Conservation (phyloP, 2,888 invertebrate genomes). For the Acronicta leporina region DNA sequence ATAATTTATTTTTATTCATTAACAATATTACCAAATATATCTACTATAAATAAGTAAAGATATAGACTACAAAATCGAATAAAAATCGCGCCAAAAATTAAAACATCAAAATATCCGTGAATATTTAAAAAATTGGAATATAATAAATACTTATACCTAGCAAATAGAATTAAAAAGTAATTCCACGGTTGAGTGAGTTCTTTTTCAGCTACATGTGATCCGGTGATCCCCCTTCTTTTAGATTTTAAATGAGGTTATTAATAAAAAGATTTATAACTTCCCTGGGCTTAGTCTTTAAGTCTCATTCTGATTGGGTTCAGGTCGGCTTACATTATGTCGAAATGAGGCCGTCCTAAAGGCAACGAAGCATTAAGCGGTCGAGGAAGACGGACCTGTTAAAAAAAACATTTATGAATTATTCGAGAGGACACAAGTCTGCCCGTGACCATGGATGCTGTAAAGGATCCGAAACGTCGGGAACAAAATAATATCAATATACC, state of each 20-base stretch:
- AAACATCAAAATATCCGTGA: neutral
- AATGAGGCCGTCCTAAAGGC: neutral
- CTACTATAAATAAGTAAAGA: slow-evolving; percentile 1
- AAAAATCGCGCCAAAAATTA: neutral
- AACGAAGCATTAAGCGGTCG: neutral
- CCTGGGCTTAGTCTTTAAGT: neutral
- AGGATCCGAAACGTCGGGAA: no score
- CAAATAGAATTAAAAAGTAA: neutral
- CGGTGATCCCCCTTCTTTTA: neutral
- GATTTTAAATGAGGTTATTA: neutral
- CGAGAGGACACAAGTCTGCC: no score
- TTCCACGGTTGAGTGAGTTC: neutral
- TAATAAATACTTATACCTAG: neutral
- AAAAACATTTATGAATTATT: neutral
- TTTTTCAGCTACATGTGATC: neutral
- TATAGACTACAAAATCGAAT: neutral
- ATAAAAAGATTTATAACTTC: neutral
- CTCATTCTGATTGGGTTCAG: slow-evolving; percentile 1
- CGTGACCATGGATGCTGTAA: no score
- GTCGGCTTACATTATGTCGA: neutral
- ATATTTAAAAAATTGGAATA: neutral
- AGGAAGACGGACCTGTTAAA: slow-evolving; percentile 9
- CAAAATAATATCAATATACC: no score
- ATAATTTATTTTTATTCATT: slow-evolving; percentile 1
- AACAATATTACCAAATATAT: neutral